Percentiles rank a stretch among this genome's conserved stretches.
phyloP scores from a whole-genome alignment of 2,797 vertebrate genomes.

The Lagodon rhomboides region DNA sequence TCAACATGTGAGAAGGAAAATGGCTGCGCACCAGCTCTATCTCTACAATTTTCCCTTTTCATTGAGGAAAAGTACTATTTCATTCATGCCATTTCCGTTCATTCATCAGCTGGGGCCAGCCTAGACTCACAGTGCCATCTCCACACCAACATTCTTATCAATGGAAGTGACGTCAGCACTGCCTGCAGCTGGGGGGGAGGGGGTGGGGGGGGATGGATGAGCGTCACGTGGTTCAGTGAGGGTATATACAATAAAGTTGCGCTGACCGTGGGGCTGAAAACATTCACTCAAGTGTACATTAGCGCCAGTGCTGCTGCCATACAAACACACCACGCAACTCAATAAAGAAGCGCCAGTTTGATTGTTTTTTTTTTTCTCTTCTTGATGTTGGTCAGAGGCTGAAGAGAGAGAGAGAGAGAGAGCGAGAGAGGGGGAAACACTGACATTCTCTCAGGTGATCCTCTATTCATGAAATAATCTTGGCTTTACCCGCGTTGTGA shows the following conservation, averaged over 20 bases:
- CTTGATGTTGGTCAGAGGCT: slow-evolving; percentile 74
- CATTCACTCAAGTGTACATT: slow-evolving; percentile 82
- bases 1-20: slow-evolving; percentile 71
- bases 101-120: slow-evolving; percentile 90
- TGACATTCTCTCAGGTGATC: slow-evolving; percentile 72
- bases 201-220: slow-evolving; percentile 20
- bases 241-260: slow-evolving; percentile 91
- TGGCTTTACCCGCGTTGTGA: slow-evolving; percentile 79
- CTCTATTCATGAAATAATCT: slow-evolving; percentile 81
- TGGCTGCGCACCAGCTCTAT: slow-evolving; percentile 69
- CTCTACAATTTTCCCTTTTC: slow-evolving; percentile 82
- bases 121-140: slow-evolving; percentile 86
- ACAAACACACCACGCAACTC: slow-evolving; percentile 64
- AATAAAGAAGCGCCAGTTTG: slow-evolving; percentile 59
- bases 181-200: slow-evolving; percentile 79
- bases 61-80: slow-evolving; percentile 88
- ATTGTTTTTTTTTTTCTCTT: slow-evolving; percentile 30
- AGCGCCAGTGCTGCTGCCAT: slow-evolving; percentile 70
- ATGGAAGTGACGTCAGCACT: slow-evolving; percentile 96
- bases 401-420: slow-evolving; percentile 56
- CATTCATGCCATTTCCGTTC: slow-evolving; percentile 91
- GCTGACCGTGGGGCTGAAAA: slow-evolving; percentile 94
- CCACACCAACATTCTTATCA: slow-evolving; percentile 93
- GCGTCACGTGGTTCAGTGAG: slow-evolving; percentile 86
- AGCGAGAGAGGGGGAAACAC: slow-evolving; percentile 19